Conservation (phyloP, 2,888 invertebrate species). For the Drosophila incognita region DNA sequence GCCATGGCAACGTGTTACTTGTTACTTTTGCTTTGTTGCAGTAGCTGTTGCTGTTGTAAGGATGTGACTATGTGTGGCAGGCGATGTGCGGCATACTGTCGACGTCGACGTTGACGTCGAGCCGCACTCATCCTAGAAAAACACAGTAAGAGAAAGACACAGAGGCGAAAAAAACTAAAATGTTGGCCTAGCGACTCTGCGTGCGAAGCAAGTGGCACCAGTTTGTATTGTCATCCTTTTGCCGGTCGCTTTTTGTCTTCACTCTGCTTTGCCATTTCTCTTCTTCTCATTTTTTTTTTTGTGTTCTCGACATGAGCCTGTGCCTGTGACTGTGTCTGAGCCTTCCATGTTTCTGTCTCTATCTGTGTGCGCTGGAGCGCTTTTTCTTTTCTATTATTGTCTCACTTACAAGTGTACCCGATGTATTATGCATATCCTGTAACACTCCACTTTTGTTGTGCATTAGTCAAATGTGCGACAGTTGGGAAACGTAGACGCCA, state of each 20-base stretch:
- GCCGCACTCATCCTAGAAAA: constrained; percentile 53
- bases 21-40: constrained; percentile 19
- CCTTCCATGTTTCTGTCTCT: constrained; percentile 16
- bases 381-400: constrained; percentile 80
- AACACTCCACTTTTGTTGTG: constrained; percentile 81
- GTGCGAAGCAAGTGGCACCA: constrained; percentile 74
- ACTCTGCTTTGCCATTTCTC: constrained; percentile 46
- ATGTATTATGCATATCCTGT: constrained; percentile 82
- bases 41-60: constrained; percentile 11
- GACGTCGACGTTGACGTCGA: constrained; percentile 57
- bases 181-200: constrained; percentile 78
- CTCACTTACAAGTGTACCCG: constrained; percentile 80
- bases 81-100: constrained; percentile 63
- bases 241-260: constrained; percentile 60
- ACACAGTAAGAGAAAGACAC: background rate
- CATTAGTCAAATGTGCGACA: constrained; percentile 81
- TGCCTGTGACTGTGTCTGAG: constrained; percentile 23
- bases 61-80: constrained; percentile 30
- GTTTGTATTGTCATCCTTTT: constrained; percentile 80
- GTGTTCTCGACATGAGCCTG: constrained; percentile 1
- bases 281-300: constrained; percentile 12
- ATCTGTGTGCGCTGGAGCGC: constrained; percentile 50
- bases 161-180: constrained; percentile 41
- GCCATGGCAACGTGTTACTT: background rate
- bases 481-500: constrained; percentile 62